Conservation (phyloP, 1,140 invertebrate genomes). For the Pseudoatta argentina region DNA sequence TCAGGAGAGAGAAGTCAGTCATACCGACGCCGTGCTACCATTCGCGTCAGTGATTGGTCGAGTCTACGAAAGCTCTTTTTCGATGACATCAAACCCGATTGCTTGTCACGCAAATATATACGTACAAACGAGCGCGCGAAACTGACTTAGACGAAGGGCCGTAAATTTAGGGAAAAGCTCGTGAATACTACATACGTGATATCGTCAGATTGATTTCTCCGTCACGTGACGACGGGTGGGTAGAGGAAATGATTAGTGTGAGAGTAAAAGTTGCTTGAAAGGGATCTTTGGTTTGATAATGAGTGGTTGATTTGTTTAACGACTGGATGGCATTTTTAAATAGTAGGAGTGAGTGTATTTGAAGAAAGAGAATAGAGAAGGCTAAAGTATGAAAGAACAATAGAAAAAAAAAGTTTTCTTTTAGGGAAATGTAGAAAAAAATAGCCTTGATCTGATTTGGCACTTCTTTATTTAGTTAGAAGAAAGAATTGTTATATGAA, state of each 20-base stretch:
- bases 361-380: background rate
- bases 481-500: background rate
- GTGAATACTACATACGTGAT: conserved; percentile 23
- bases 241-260: conserved; percentile 29
- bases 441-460: too few relatives aligned
- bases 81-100: conserved; percentile 3
- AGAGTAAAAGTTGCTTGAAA: background rate
- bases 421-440: background rate
- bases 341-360: background rate
- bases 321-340: background rate
- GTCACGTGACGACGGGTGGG: conserved; percentile 66
- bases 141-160: conserved; percentile 47
- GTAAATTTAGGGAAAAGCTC: conserved; percentile 7
- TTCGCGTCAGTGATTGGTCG: conserved; percentile 78
- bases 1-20: conserved; percentile 80
- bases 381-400: background rate
- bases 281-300: background rate
- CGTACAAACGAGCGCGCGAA: conserved; percentile 40
- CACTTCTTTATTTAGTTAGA: background rate
- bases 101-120: conserved; percentile 1
- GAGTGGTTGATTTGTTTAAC: conserved; percentile 25
- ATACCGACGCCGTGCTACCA: conserved; percentile 82
- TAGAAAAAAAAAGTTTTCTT: background rate
- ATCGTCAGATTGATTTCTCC: conserved; percentile 20
- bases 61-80: conserved; percentile 44